Conservation (phyloP, 2,113 vertebrate genomes). For the Theristicus caerulescens region DNA sequence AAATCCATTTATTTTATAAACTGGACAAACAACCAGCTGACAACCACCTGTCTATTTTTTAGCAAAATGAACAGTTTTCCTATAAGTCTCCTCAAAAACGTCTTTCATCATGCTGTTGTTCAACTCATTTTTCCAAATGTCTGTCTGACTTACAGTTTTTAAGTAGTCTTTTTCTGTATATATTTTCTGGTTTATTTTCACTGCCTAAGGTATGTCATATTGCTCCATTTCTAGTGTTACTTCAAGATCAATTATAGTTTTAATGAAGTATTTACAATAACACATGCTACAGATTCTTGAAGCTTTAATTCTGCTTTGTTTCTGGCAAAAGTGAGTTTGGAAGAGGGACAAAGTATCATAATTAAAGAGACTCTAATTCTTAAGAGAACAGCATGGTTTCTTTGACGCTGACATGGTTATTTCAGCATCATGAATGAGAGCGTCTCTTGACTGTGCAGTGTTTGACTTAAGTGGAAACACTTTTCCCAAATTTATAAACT, state of each 20-base stretch:
- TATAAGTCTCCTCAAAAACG: neutral
- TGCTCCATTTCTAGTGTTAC: neutral
- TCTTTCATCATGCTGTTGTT: neutral
- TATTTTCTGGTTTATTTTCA: neutral
- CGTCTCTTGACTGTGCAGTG: neutral
- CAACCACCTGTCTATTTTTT: neutral
- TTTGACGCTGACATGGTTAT: neutral
- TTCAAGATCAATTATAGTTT: neutral
- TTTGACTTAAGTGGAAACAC: neutral
- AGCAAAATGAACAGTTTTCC: neutral
- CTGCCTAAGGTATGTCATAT: neutral
- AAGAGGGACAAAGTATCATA: neutral
- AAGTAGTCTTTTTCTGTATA: neutral
- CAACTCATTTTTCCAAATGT: neutral
- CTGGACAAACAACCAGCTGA: neutral
- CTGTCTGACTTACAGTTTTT: neutral
- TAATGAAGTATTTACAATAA: neutral
- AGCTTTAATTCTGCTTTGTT: neutral
- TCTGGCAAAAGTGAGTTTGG: neutral
- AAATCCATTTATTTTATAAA: neutral
- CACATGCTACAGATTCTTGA: neutral
- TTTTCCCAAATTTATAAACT: neutral
- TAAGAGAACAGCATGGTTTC: neutral
- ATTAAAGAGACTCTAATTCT: neutral
- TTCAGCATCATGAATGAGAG: neutral